phyloP scores from a whole-genome alignment of 2,797 vertebrate genomes.

The Ibycter americanus region DNA sequence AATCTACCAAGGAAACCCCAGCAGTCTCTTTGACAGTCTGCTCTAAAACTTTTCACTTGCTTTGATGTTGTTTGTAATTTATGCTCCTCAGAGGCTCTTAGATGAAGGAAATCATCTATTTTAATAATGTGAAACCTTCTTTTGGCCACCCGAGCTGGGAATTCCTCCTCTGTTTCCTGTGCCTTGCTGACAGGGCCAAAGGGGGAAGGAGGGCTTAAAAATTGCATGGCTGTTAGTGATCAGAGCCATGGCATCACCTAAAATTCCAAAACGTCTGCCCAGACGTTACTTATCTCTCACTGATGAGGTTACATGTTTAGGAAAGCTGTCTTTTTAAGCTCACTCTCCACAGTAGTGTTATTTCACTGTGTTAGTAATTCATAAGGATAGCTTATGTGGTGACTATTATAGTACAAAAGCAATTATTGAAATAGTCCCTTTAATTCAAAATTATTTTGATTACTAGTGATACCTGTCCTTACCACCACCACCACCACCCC shows the following conservation, averaged over 20 bases:
- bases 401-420: constrained; percentile 49
- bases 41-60: not conserved
- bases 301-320: not conserved
- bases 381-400: constrained; percentile 54
- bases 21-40: constrained; percentile 32
- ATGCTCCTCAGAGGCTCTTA: constrained; percentile 56
- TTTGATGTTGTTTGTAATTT: constrained; percentile 63
- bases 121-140: constrained; percentile 63
- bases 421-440: constrained; percentile 65
- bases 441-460: constrained; percentile 77
- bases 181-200: constrained; percentile 10
- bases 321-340: constrained; percentile 34
- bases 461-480: constrained; percentile 48
- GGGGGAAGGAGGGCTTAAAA: constrained; percentile 24
- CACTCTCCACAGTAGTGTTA: constrained; percentile 25
- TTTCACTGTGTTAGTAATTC: constrained; percentile 62
- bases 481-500: too few species aligned
- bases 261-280: not conserved
- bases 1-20: constrained; percentile 52
- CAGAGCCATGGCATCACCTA: not conserved
- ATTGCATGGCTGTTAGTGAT: not conserved
- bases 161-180: constrained; percentile 61
- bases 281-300: not conserved
- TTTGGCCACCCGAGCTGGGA: constrained; percentile 42
- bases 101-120: constrained; percentile 67